Conservation (phyloP, 2,113 vertebrate species). For the Jaculus jaculus region DNA sequence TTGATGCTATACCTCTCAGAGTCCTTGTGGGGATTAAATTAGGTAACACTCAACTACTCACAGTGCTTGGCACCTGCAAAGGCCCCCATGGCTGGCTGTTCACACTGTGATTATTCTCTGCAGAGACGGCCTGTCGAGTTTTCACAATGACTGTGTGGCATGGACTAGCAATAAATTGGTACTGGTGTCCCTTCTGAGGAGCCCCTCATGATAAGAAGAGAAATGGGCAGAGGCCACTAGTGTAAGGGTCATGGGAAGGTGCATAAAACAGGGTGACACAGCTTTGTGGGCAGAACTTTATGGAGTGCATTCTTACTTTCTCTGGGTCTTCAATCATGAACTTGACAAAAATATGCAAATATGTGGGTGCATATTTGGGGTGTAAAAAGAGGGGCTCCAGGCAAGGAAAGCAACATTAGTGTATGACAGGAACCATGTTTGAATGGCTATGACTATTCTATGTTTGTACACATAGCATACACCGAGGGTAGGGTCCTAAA, state of each 20-base stretch:
- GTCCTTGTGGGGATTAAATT: accelerated
- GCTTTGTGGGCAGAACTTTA: accelerated
- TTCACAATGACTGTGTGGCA: accelerated
- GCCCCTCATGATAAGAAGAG: background rate
- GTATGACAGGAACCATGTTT: background rate
- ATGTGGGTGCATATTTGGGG: too few relatives aligned
- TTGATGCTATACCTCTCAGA: background rate
- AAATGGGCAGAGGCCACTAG: accelerated
- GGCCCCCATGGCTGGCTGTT: accelerated
- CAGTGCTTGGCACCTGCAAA: accelerated
- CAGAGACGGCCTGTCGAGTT: accelerated
- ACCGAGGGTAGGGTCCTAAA: accelerated
- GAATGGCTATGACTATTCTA: accelerated
- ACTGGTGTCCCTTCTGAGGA: accelerated
- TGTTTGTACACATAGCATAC: accelerated
- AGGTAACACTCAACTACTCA: accelerated
- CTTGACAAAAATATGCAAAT: too few relatives aligned
- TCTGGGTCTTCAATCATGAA: background rate
- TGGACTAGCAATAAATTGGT: accelerated
- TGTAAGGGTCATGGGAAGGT: background rate
- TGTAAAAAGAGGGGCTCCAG: background rate
- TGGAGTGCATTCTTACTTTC: accelerated
- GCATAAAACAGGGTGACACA: background rate
- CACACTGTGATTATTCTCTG: accelerated
- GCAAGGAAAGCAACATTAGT: background rate